Evolutionary conservation across 2,888 invertebrate genomes (phyloP).

Genomic region (Rhagonycha fulva): DNA sequence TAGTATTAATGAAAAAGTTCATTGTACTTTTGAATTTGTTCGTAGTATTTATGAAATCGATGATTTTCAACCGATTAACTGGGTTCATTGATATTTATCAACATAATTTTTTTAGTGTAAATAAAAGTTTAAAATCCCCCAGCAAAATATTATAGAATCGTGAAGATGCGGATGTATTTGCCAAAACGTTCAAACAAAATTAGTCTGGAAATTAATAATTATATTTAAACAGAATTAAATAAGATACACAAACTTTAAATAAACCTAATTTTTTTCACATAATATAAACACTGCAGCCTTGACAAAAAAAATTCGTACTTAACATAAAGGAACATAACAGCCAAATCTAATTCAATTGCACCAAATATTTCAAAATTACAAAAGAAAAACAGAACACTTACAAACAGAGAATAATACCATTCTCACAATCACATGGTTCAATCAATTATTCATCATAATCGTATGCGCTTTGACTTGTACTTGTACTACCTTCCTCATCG

Average conservation of each 20-base stretch:
- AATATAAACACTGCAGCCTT: not conserved
- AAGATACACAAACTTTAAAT: not conserved
- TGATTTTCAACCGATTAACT: too few species aligned
- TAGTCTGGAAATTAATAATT: not conserved
- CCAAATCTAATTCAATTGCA: not conserved
- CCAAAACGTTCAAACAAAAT: too few species aligned
- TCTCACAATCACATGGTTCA: not conserved
- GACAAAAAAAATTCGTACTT: not conserved
- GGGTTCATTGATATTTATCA: too few species aligned
- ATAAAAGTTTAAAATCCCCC: too few species aligned
- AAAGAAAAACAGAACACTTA: not conserved
- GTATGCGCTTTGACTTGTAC: not conserved
- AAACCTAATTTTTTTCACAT: not conserved
- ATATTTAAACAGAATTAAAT: not conserved
- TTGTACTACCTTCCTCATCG: constrained; percentile 47
- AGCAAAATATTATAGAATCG: too few species aligned
- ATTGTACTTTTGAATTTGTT: too few species aligned
- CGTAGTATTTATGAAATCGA: too few species aligned
- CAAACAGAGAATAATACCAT: not conserved
- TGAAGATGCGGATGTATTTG: too few species aligned
- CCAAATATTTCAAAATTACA: not conserved
- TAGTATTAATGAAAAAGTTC: too few species aligned
- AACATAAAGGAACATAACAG: not conserved
- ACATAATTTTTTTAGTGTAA: too few species aligned
- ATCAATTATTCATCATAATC: constrained; percentile 4